These are phyloP conservation scores for Sylvicola fuscatus DNA, from an alignment of 2,888 invertebrate species.

Conservation along the genomic window DNA sequence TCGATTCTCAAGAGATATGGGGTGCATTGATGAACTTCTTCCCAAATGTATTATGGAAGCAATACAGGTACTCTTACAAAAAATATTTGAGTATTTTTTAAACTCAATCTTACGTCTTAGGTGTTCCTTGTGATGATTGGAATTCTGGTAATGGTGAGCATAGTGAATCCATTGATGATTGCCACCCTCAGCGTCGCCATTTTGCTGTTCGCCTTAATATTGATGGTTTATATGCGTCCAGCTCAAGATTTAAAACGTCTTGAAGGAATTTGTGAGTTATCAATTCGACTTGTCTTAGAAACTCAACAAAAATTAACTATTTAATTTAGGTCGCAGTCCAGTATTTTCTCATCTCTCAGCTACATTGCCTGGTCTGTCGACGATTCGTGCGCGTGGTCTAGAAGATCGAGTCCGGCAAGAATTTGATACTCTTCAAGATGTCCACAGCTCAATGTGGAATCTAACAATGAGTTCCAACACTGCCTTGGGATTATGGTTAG, in stretches of 20 bases:
- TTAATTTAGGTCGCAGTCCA: constrained; percentile 32
- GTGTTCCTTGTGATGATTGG: constrained; percentile 56
- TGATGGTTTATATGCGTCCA: constrained; percentile 47
- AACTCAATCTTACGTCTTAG: constrained; percentile 13
- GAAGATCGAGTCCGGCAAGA: constrained; percentile 30
- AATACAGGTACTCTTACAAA: constrained; percentile 24
- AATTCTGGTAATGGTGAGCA: constrained; percentile 46
- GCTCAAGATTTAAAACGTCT: constrained; percentile 54
- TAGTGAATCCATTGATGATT: constrained; percentile 46
- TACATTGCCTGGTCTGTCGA: constrained; percentile 57
- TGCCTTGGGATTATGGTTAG: constrained; percentile 50
- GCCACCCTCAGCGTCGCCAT: constrained; percentile 43
- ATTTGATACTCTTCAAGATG: constrained; percentile 41
- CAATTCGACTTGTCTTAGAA: background rate
- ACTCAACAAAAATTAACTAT: background rate
- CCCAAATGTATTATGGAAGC: constrained; percentile 32
- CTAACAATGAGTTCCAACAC: constrained; percentile 4
- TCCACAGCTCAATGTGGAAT: constrained; percentile 7
- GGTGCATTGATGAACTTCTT: constrained; percentile 34
- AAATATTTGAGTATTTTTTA: constrained; percentile 1
- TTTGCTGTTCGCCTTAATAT: constrained; percentile 36
- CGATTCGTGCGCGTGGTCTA: constrained; percentile 47
- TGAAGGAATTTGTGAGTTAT: constrained; percentile 41
- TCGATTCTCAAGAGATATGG: constrained; percentile 57
- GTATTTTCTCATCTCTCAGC: constrained; percentile 69